Evolutionary conservation across 2,113 vertebrate genomes (phyloP), one percentile per base, ranked within the genome.

Genomic region (Poeciliopsis prolifica): DNA sequence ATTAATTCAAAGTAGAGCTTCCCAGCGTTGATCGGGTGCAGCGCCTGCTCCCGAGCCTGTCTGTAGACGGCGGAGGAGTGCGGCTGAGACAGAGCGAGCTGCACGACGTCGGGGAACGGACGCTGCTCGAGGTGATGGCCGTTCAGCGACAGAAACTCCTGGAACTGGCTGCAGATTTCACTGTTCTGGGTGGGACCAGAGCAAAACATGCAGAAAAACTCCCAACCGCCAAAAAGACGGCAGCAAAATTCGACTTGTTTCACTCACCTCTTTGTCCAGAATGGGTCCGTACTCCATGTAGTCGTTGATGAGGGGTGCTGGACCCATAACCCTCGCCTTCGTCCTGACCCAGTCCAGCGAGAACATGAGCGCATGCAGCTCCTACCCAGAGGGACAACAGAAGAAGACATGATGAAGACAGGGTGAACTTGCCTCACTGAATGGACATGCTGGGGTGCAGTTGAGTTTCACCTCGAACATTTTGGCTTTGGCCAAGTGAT

Each of bases 91-190:
- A 99, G 94, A 30, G 97, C 97, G 44, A 99, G 92, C 74, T 99
- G 98, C 44, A 97, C 92, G 83, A 98, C 94, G 71, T 98, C 96
- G 68, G 97, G 96, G 87, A 97, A 96, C 0, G 96, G 97, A n/a
- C 94, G 95, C 74, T 96, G 95, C 82, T 97, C 97, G 87, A 99
- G 93, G 44, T 96, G 96, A 87, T 98, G 97, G 51, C 97, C 97
- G 58, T 96, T 98, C 84, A 97, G 94, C 82, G 97, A 98, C 79
- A 99, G 92, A 93, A 99, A 99, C 93, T 97, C 97, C 87, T 98
- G 97, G 92, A 99, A 99, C 82, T 98, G 95, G 89, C 96, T 95
- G 78, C 97, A 93, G 51, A 96, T 90, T 61, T 92, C 92, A 74
- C 94, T 94, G 82, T 96, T 96, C 98, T 99, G 86, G 6, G 4